These are phyloP conservation scores for Lordiphosa mommai DNA, from an alignment of 1,140 invertebrate species.

Conservation along the genomic window DNA sequence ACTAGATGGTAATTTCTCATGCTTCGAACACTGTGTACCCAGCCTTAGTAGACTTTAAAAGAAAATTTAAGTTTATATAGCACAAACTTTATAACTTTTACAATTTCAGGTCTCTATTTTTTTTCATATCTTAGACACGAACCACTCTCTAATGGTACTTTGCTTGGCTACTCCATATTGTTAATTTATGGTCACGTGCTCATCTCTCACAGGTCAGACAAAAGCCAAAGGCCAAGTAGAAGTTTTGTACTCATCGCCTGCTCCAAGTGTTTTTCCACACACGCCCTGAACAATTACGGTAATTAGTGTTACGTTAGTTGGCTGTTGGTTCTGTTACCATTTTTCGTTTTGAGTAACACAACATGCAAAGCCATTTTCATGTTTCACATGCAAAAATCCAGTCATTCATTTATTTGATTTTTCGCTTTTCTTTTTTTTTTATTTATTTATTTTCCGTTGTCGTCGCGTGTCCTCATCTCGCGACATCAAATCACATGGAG, in stretches of 20 bases:
- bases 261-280: conserved; percentile 57
- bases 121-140: neutral
- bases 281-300: conserved; percentile 63
- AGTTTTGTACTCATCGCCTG: conserved; percentile 69
- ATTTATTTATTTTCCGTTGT: conserved; percentile 21
- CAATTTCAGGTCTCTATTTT: neutral
- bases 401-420: conserved; percentile 55
- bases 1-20: too few relatives aligned
- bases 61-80: too few relatives aligned
- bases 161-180: neutral
- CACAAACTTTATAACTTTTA: too few relatives aligned
- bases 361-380: conserved; percentile 69
- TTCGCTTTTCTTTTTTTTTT: conserved; percentile 45
- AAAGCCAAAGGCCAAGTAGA: conserved; percentile 60
- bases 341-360: conserved; percentile 20
- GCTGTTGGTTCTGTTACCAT: conserved; percentile 17
- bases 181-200: conserved; percentile 23
- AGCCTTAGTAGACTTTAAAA: too few relatives aligned
- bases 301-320: conserved; percentile 63
- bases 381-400: conserved; percentile 47
- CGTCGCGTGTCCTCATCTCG: conserved; percentile 45
- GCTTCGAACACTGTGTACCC: too few relatives aligned
- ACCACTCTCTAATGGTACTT: neutral
- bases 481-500: conserved; percentile 53
- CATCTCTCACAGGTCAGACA: conserved; percentile 35